A percentile compares a stretch with the other conserved stretches of the same genome.
Conservation (phyloP, 2,888 invertebrate genomes). For the Andrena hattorfiana region DNA sequence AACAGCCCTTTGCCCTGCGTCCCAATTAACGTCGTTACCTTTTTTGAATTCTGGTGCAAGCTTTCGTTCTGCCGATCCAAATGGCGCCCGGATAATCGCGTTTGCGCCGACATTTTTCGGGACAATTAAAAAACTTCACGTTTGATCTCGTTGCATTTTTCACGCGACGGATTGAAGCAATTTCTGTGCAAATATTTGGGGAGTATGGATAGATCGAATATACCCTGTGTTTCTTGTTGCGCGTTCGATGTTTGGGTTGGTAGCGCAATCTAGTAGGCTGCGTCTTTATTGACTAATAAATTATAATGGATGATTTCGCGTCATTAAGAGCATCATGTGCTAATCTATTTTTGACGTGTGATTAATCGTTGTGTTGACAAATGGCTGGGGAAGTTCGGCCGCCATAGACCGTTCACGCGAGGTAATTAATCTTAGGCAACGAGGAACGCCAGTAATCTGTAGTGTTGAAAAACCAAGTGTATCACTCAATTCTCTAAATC, state of each 20-base stretch:
- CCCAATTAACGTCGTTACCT: slow-evolving; percentile 1
- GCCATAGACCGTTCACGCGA: slow-evolving; percentile 12
- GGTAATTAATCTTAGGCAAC: slow-evolving; percentile 45
- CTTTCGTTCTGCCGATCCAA: neutral
- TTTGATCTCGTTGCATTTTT: too few relatives aligned
- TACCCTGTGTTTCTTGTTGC: too few relatives aligned
- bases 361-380: slow-evolving; percentile 64
- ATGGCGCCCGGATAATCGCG: neutral
- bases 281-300: slow-evolving; percentile 45
- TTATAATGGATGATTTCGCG: slow-evolving; percentile 54
- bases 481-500: too few relatives aligned
- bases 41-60: neutral
- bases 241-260: too few relatives aligned
- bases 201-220: too few relatives aligned
- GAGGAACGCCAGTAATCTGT: neutral
- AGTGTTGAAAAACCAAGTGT: neutral
- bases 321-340: slow-evolving; percentile 56
- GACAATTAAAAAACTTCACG: too few relatives aligned
- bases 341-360: slow-evolving; percentile 53
- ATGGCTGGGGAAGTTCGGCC: slow-evolving; percentile 27
- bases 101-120: neutral
- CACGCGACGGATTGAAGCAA: too few relatives aligned
- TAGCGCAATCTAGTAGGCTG: too few relatives aligned
- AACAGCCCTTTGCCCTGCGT: neutral
- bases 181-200: too few relatives aligned